Percentiles rank a stretch among this genome's conserved stretches.
Evolutionary conservation across 2,113 vertebrate species (phyloP).

Genomic region (Prietella phreatophila): DNA sequence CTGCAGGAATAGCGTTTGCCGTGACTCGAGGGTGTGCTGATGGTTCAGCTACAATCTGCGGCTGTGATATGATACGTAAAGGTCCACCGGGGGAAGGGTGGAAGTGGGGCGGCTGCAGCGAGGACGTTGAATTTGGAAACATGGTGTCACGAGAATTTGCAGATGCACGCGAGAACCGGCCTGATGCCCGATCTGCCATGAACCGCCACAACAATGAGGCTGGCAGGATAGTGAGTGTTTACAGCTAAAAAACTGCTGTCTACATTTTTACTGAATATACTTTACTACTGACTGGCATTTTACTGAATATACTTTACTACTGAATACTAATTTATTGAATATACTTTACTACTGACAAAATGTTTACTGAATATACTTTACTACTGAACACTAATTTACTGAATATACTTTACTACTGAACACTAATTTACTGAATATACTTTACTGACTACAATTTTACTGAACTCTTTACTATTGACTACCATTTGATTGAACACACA

Average conservation of each 20-base stretch:
- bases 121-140: conserved; percentile 92
- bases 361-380: too few relatives aligned
- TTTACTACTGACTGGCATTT: too few relatives aligned
- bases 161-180: conserved; percentile 91
- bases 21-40: conserved; percentile 93
- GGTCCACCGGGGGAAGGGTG: conserved; percentile 90
- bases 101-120: conserved; percentile 99
- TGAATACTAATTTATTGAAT: too few relatives aligned
- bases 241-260: background rate
- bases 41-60: conserved; percentile 88
- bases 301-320: too few relatives aligned
- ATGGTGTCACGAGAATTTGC: conserved; percentile 97
- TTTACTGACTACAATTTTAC: background rate
- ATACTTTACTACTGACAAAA: background rate
- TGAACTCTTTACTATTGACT: background rate
- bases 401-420: too few relatives aligned
- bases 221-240: conserved; percentile 81
- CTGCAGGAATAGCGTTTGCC: conserved; percentile 89
- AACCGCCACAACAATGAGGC: conserved; percentile 98
- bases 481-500: background rate
- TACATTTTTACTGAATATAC: background rate
- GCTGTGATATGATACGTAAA: conserved; percentile 89
- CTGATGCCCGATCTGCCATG: conserved; percentile 94
- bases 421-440: background rate
- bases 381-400: too few relatives aligned